These are phyloP conservation scores for Todiramphus chloris DNA, from an alignment of 2,113 vertebrate species.

Conservation along the genomic window DNA sequence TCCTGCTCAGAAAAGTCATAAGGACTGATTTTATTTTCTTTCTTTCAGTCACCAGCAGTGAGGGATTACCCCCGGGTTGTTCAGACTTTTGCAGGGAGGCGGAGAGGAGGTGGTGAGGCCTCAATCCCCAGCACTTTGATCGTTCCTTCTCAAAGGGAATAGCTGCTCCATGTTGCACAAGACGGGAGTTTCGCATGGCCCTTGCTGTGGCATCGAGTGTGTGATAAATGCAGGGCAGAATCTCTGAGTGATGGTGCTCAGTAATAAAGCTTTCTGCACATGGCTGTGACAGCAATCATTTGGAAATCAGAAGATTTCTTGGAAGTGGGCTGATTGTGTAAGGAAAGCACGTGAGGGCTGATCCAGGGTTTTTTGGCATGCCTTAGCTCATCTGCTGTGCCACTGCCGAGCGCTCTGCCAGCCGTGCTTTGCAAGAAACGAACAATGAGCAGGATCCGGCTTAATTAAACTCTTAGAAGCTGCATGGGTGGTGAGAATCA, in stretches of 20 bases:
- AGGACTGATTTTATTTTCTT: background rate
- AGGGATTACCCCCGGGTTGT: background rate
- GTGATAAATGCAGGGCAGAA: background rate
- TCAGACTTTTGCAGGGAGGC: background rate
- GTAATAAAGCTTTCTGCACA: background rate
- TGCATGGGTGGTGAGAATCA: background rate
- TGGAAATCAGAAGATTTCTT: background rate
- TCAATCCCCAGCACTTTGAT: background rate
- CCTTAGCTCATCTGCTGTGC: background rate
- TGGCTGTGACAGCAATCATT: background rate
- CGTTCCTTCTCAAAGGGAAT: background rate
- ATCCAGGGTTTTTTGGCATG: background rate
- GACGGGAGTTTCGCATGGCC: background rate
- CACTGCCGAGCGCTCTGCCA: fast-evolving
- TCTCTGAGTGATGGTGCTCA: background rate
- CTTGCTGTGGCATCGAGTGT: fast-evolving
- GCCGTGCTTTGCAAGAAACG: background rate
- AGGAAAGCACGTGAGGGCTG: background rate
- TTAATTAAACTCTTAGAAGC: background rate
- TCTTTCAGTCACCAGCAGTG: background rate
- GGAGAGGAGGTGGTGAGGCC: background rate
- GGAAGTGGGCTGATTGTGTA: background rate
- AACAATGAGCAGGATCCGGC: background rate
- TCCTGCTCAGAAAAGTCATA: background rate
- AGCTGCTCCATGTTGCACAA: background rate